Evolutionary conservation across 2,888 invertebrate genomes (phyloP).

Genomic region (Luffia ferchaultella): DNA sequence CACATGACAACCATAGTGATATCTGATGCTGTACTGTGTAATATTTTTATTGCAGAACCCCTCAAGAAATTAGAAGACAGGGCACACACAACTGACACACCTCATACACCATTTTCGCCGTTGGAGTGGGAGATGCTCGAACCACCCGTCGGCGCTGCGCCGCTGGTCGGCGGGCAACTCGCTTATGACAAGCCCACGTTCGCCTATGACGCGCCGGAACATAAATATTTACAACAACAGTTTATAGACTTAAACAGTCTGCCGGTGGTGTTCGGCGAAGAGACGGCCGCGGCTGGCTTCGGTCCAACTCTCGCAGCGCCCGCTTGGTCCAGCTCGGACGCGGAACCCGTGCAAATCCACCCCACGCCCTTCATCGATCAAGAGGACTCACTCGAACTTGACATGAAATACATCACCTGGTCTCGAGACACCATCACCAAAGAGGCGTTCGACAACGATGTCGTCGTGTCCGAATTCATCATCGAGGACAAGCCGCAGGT

Average conservation of each 20-base stretch:
- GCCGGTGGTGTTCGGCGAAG: slow-evolving; percentile 46
- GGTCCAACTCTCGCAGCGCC: background rate
- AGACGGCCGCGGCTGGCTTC: slow-evolving; percentile 20
- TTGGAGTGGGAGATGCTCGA: slow-evolving; percentile 47
- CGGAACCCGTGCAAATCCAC: slow-evolving; percentile 22
- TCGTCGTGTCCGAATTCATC: slow-evolving; percentile 36
- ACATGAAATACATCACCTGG: slow-evolving; percentile 3
- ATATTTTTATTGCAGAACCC: slow-evolving; percentile 42
- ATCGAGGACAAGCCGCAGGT: slow-evolving; percentile 20
- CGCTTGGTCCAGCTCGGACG: background rate
- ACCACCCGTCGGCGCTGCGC: slow-evolving; percentile 20
- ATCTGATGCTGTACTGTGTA: no score
- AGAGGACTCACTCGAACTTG: slow-evolving; percentile 36
- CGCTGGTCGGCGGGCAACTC: slow-evolving; percentile 29
- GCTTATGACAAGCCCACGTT: slow-evolving; percentile 19
- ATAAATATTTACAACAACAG: slow-evolving; percentile 34
- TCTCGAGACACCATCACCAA: background rate
- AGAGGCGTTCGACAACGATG: slow-evolving; percentile 21
- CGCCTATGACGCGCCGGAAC: slow-evolving; percentile 20
- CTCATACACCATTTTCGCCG: slow-evolving; percentile 50
- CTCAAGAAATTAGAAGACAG: slow-evolving; percentile 37
- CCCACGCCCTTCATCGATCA: slow-evolving; percentile 45
- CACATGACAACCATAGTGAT: no score
- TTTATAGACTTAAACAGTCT: slow-evolving; percentile 42
- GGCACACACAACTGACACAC: slow-evolving; percentile 50